These are phyloP conservation scores for Rhopalosiphum maidis DNA, from an alignment of 1,140 invertebrate genomes.

Conservation along the genomic window DNA sequence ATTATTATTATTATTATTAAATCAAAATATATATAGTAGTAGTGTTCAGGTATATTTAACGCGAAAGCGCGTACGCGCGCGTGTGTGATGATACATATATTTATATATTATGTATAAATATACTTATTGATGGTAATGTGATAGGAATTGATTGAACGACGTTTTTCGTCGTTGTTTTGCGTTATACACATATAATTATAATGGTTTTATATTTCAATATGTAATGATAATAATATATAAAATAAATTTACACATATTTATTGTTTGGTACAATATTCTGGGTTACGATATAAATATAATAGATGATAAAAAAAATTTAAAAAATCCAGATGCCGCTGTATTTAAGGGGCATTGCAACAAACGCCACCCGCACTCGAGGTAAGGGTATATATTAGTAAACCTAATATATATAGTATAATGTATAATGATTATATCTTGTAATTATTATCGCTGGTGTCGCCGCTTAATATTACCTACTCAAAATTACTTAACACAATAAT, in stretches of 20 bases:
- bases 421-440: not conserved
- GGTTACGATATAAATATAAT: not conserved
- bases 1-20: slow-evolving; percentile 54
- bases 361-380: slow-evolving; percentile 38
- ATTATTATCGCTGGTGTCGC: slow-evolving; percentile 25
- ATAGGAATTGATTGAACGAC: not conserved
- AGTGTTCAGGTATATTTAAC: slow-evolving; percentile 20
- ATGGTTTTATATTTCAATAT: not conserved
- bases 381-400: slow-evolving; percentile 51
- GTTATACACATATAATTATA: not conserved
- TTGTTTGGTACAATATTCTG: not conserved
- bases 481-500: slow-evolving; percentile 41
- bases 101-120: not conserved
- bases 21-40: slow-evolving; percentile 43
- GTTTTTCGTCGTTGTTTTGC: not conserved
- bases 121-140: slow-evolving; percentile 17
- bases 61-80: slow-evolving; percentile 20
- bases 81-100: slow-evolving; percentile 30
- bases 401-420: slow-evolving; percentile 6
- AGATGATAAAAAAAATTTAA: not conserved
- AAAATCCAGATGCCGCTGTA: slow-evolving; percentile 26
- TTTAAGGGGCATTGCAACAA: slow-evolving; percentile 29
- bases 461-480: slow-evolving; percentile 12
- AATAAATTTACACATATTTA: slow-evolving; percentile 31
- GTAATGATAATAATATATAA: not conserved